Conservation (phyloP, 2,113 vertebrate genomes). For the Chrysemys picta region DNA sequence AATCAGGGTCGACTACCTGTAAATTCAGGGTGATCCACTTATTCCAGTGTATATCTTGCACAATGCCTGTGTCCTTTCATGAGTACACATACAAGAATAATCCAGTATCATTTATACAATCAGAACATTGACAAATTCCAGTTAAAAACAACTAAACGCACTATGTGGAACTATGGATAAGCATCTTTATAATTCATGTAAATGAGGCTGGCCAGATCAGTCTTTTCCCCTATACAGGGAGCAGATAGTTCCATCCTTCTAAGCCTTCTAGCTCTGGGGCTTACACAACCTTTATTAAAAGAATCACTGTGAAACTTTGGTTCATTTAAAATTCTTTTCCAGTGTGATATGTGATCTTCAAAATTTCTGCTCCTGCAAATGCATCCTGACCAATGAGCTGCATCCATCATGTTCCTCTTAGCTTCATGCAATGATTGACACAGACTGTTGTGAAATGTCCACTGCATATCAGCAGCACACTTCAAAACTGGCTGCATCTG, state of each 20-base stretch:
- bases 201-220: neutral
- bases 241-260: no score
- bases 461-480: neutral
- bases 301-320: neutral
- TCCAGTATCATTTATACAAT: neutral
- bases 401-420: neutral
- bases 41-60: neutral
- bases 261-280: no score
- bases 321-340: neutral
- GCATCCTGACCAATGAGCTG: no score
- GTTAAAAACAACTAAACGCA: neutral
- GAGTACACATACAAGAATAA: neutral
- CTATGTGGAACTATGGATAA: neutral
- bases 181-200: neutral
- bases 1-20: neutral
- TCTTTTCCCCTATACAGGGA: neutral
- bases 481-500: neutral
- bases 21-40: neutral
- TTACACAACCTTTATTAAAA: neutral
- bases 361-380: neutral
- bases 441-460: neutral
- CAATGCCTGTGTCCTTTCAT: neutral
- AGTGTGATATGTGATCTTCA: neutral
- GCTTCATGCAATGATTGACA: neutral
- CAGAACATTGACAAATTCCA: neutral